Conservation (phyloP, 2,888 invertebrate genomes). For the Watsonalla binaria region DNA sequence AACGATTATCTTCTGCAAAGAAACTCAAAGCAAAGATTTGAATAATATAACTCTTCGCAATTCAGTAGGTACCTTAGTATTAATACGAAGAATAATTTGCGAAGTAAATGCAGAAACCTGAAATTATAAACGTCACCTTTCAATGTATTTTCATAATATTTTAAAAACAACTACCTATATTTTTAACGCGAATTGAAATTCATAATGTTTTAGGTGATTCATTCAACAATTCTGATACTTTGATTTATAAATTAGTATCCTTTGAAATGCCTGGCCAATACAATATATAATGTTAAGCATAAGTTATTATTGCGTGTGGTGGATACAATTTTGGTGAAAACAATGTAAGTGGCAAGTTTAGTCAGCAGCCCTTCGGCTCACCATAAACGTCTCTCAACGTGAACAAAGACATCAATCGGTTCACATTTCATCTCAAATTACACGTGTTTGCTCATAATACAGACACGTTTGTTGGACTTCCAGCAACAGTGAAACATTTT, state of each 20-base stretch:
- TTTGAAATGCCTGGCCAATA: background rate
- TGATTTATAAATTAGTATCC: background rate
- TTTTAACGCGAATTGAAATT: no score
- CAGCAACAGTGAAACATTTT: slow-evolving; percentile 32
- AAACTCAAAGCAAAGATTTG: slow-evolving; percentile 4
- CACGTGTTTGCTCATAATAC: slow-evolving; percentile 55
- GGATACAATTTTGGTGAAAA: slow-evolving; percentile 21
- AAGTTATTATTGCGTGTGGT: background rate
- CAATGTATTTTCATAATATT: no score
- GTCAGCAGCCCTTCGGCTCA: slow-evolving; percentile 59
- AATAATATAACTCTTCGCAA: no score
- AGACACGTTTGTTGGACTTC: slow-evolving; percentile 37
- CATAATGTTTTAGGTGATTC: no score
- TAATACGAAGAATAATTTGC: no score
- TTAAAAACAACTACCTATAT: no score
- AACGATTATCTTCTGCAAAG: slow-evolving; percentile 14
- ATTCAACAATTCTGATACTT: background rate
- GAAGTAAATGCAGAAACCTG: no score
- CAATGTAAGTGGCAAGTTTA: slow-evolving; percentile 55
- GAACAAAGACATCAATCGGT: slow-evolving; percentile 75
- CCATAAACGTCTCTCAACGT: slow-evolving; percentile 52
- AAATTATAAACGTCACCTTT: no score
- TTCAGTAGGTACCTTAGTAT: no score
- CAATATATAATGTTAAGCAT: background rate
- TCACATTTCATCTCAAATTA: slow-evolving; percentile 75